A percentile compares a stretch with the other conserved stretches of the same genome.
phyloP scores from a whole-genome alignment of 1,140 invertebrate genomes.

The Phortica variegata region DNA sequence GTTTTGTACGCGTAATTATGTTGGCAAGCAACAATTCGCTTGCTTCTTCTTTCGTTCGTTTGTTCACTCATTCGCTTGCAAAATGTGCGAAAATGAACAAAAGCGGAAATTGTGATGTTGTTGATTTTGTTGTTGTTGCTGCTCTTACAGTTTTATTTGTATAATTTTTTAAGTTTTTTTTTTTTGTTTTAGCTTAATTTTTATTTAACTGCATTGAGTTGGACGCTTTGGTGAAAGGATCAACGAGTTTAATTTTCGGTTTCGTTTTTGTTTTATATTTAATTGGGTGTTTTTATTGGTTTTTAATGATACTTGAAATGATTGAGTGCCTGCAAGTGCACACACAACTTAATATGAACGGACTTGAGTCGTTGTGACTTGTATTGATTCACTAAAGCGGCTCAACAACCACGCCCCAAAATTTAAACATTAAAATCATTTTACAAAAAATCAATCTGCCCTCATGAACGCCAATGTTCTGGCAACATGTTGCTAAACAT shows the following conservation, averaged over 20 bases:
- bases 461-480: slow-evolving; percentile 18
- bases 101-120: slow-evolving; percentile 37
- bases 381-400: neutral
- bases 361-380: no score
- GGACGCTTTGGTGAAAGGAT: slow-evolving; percentile 40
- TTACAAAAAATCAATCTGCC: slow-evolving; percentile 5
- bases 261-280: slow-evolving; percentile 35
- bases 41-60: neutral
- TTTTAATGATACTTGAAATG: slow-evolving; percentile 55
- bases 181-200: neutral
- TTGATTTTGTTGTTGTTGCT: slow-evolving; percentile 12
- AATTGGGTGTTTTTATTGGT: slow-evolving; percentile 55
- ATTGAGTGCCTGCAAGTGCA: slow-evolving; percentile 26
- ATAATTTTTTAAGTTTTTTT: slow-evolving; percentile 2
- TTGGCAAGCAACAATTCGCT: slow-evolving; percentile 43
- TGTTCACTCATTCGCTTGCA: no score
- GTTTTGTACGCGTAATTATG: slow-evolving; percentile 54
- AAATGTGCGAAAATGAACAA: slow-evolving; percentile 17
- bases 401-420: slow-evolving; percentile 31
- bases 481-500: slow-evolving; percentile 21
- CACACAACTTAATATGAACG: neutral
- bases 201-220: slow-evolving; percentile 21
- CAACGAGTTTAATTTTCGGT: slow-evolving; percentile 45
- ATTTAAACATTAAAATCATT: neutral
- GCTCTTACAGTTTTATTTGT: neutral